These are phyloP conservation scores for Alentia gelatinosa DNA, from an alignment of 2,888 invertebrate genomes.

Conservation along the genomic window DNA sequence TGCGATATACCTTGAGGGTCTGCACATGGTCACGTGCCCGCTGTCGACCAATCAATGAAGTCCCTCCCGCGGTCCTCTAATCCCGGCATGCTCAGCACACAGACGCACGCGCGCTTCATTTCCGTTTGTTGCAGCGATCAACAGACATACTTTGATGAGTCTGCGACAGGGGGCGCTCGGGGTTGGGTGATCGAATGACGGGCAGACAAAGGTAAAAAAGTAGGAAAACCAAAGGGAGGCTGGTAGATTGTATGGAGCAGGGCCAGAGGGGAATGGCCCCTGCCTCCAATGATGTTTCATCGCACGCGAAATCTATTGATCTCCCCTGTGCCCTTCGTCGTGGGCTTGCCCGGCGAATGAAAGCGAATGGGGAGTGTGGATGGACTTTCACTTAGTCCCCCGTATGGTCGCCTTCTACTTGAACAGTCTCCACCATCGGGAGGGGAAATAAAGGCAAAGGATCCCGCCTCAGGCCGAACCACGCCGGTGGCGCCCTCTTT, in stretches of 20 bases:
- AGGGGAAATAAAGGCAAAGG: neutral
- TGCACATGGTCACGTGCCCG: neutral
- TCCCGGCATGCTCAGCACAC: slow-evolving; percentile 7
- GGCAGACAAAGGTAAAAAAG: slow-evolving; percentile 9
- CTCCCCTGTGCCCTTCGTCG: neutral
- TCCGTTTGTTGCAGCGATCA: slow-evolving; percentile 5
- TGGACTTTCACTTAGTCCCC: neutral
- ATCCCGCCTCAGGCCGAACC: too few species aligned
- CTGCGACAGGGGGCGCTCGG: neutral
- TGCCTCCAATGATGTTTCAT: neutral
- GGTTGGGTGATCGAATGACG: slow-evolving; percentile 17
- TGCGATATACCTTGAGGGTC: neutral
- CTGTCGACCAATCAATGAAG: slow-evolving; percentile 17
- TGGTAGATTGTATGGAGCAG: neutral
- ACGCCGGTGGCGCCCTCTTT: too few species aligned
- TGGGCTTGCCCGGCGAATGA: neutral
- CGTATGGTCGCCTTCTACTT: neutral
- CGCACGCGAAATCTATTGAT: slow-evolving; percentile 4
- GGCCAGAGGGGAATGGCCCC: neutral
- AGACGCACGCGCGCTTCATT: neutral
- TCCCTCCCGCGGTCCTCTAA: slow-evolving; percentile 26
- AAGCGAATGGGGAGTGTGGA: neutral
- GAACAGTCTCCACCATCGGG: neutral
- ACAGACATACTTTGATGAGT: slow-evolving; percentile 16
- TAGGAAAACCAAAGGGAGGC: neutral